phyloP scores from a whole-genome alignment of 2,113 vertebrate genomes.

The Forbesichthys papilliferus region DNA sequence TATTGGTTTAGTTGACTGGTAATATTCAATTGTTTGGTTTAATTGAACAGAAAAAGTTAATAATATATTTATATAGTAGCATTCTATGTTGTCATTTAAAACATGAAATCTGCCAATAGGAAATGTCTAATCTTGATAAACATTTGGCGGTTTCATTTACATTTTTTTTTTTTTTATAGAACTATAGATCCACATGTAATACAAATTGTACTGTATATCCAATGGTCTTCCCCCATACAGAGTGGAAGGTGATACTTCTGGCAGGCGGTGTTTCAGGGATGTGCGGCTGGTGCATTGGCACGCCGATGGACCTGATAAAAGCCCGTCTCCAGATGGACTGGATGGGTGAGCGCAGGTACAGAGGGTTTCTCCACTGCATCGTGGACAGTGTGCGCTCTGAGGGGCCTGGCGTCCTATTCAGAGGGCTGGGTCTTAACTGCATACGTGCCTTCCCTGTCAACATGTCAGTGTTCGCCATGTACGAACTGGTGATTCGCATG shows the following conservation, averaged over 20 bases:
- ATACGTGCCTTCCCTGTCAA: slow-evolving; percentile 87
- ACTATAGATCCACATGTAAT: background rate
- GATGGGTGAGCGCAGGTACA: slow-evolving; percentile 72
- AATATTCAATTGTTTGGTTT: too few species aligned
- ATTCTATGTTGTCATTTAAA: too few species aligned
- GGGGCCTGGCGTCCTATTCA: slow-evolving; percentile 81
- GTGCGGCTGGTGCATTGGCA: slow-evolving; percentile 83
- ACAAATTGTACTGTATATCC: background rate
- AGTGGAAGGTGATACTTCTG: slow-evolving; percentile 74
- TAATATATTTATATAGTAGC: too few species aligned
- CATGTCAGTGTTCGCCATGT: slow-evolving; percentile 83
- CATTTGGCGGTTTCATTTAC: too few species aligned
- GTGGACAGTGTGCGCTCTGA: slow-evolving; percentile 78
- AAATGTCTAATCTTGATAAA: too few species aligned
- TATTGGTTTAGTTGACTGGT: too few species aligned
- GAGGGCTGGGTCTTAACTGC: slow-evolving; percentile 83
- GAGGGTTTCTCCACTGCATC: slow-evolving; percentile 81
- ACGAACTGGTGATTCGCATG: slow-evolving; percentile 78
- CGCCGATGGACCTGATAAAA: slow-evolving; percentile 90
- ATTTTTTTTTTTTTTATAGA: too few species aligned
- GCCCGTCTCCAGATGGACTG: slow-evolving; percentile 82
- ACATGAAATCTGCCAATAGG: too few species aligned
- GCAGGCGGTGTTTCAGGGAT: slow-evolving; percentile 83
- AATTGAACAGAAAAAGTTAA: too few species aligned
- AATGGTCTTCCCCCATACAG: slow-evolving; percentile 50